Base-by-base conservation (phyloP, 2,888 invertebrate species). In the Ophion ventricosus region DNA sequence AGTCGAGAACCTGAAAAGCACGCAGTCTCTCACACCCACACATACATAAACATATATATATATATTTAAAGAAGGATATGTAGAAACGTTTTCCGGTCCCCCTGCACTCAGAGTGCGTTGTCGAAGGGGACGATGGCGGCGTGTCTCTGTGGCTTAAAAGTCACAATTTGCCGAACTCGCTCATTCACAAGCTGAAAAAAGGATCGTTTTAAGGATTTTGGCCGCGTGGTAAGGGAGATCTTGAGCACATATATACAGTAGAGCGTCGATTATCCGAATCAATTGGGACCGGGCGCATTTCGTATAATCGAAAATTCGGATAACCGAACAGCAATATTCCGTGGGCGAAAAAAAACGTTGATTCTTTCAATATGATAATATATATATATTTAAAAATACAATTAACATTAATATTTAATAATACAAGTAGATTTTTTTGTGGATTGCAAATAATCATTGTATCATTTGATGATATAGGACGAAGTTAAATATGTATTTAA, bases 91-190 rank as follows among this genome's bases (percentile, higher is more conserved):
- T 80, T 79, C 29, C 73, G 49, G 79, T 74, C 74, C 70, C 69
- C 57, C n/a, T 82, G 64, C 82, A 82, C 76, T 82, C 72, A 63
- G 20, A 64, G 56, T 57, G 72, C 72, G 72, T 72, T 66, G 74
- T 56, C 54, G 23, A 72, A 61, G 73, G 66, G 49, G 69, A 76
- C 66, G 56, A 73, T 26, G 80, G 43, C 26, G 67, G 76, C 66
- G 25, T 78, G 70, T 84, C 80, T 80, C 78, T 83, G 66, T 72
- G 82, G 80, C 81, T 81, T 84, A 83, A 84, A 76, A 84, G 85
- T 87, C 85, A 84, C 81, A 84, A 87, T 70, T 87, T 80, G 79
- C 81, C 79, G 81, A 85, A 83, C 73, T 78, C 74, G 54, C 74
- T 74, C 57, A 49, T 69, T 63, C 70, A 14, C 66, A 40, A 57